Base-by-base conservation (phyloP, 2,888 invertebrate genomes). In the Euphydryas editha region DNA sequence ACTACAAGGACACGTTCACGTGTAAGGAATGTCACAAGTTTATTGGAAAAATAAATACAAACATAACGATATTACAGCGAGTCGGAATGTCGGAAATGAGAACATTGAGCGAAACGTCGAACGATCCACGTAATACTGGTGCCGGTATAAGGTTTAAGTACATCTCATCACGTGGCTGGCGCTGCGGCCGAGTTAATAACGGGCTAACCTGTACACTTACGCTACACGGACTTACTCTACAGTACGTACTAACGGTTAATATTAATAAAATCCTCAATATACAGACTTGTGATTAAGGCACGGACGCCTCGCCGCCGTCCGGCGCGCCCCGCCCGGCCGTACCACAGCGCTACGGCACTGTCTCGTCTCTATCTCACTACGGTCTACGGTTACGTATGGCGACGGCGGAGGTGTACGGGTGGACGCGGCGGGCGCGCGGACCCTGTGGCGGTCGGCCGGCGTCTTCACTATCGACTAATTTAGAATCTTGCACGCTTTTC, bases 401-500 rank as follows among this genome's bases (percentile, higher is more conserved):
- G 24, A 7, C 11, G 7, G 62, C 8, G 59, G 61, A 15, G 64
- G 46, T n/a, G 54, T 13, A 69, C 60, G 74, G 69, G 59, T 72
- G 10, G n/a, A 65, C 15, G 61, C 69, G 30, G 62, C 18, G 61
- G 47, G 56, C 71, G 74, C 72, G 71, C 67, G 65, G 73, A 55
- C 65, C 58, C 24, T 36, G 51, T 54, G 62, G 81, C 82, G 80
- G 75, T 21, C 79, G 81, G 72, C 76, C 42, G 51, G 18, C 85
- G 83, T 76, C 85, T 84, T 83, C 79, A 82, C 85, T 88, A 86
- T 73, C 30, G 69, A 68, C 65, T 89, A 89, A 86, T 90, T 90
- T 90, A 90, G 90, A 90, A 90, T 90, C 68, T 87, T 83, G 83
- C 87, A 90, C 90, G 87, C 88, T 88, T 87, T 78, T 73, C 73